phyloP scores from a whole-genome alignment of 1,140 invertebrate species.

The Aphaenogaster rudis region DNA sequence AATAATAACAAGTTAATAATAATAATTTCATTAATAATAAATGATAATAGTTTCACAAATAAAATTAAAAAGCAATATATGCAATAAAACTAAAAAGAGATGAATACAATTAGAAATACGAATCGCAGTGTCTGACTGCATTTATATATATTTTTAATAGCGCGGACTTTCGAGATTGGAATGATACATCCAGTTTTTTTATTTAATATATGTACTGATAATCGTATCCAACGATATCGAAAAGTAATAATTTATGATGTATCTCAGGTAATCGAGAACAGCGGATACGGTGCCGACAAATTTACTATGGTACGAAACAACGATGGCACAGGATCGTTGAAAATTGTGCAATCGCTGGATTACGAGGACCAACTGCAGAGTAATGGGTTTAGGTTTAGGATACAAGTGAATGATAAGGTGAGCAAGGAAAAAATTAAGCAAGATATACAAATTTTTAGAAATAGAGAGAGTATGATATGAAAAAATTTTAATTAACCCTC shows the following conservation, averaged over 20 bases:
- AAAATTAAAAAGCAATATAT: not conserved
- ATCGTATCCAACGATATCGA: not conserved
- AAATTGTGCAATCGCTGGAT: slow-evolving; percentile 97
- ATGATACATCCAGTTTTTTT: not conserved
- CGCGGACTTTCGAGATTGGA: not conserved
- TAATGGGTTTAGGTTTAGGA: slow-evolving; percentile 97
- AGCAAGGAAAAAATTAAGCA: slow-evolving; percentile 25
- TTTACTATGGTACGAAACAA: slow-evolving; percentile 99
- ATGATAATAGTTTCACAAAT: not conserved
- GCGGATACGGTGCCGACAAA: slow-evolving; percentile 97
- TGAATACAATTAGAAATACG: not conserved
- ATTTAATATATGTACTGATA: not conserved
- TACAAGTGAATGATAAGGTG: slow-evolving; percentile 96
- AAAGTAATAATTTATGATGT: not conserved
- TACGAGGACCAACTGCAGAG: slow-evolving; percentile 97
- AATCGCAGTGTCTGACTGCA: not conserved
- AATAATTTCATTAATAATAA: not conserved
- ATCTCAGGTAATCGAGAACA: slow-evolving; percentile 94
- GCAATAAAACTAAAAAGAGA: not conserved
- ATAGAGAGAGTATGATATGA: not conserved
- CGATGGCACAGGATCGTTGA: slow-evolving; percentile 97
- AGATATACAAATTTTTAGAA: slow-evolving; percentile 9
- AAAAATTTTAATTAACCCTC: not conserved
- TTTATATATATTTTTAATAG: not conserved
- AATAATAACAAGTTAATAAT: no score